phyloP scores from a whole-genome alignment of 2,888 invertebrate genomes.

The Neocrepidodera transversa region DNA sequence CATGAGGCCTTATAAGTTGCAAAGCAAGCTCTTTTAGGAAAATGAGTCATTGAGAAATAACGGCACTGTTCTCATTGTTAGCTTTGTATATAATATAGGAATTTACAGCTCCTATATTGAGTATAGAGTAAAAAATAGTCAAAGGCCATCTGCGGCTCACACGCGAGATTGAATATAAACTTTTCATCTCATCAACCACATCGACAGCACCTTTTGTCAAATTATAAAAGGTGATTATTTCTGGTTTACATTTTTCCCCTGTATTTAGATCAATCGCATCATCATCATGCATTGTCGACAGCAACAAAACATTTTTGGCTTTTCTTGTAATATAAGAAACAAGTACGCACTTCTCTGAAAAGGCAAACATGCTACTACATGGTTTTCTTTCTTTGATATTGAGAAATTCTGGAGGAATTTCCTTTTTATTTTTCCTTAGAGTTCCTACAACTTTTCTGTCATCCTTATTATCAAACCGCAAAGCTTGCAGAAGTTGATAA shows the following conservation, averaged over 20 bases:
- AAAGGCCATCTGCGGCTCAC: conserved; percentile 13
- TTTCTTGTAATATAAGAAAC: neutral
- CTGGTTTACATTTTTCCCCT: neutral
- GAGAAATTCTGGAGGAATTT: neutral
- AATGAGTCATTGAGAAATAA: neutral
- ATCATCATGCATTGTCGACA: conserved; percentile 6
- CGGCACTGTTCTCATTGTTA: conserved; percentile 1
- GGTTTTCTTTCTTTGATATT: neutral
- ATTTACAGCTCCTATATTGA: conserved; percentile 6
- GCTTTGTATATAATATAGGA: conserved; percentile 2
- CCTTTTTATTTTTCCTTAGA: neutral
- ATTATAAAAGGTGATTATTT: conserved; percentile 6
- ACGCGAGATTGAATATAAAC: neutral
- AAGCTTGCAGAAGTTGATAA: too few relatives aligned
- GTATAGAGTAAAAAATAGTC: conserved; percentile 4
- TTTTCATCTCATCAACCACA: neutral
- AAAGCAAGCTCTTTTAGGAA: neutral
- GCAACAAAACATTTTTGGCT: conserved; percentile 3
- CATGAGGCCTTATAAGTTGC: neutral
- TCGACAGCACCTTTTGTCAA: neutral
- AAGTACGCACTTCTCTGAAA: conserved; percentile 1
- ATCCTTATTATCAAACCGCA: too few relatives aligned
- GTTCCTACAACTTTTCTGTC: too few relatives aligned
- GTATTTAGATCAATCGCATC: conserved; percentile 4
- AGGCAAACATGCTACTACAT: conserved; percentile 1